Evolutionary conservation across 2,888 invertebrate species (phyloP), one percentile per base, ranked within the genome.

Genomic region (Steinernema scapterisci): DNA sequence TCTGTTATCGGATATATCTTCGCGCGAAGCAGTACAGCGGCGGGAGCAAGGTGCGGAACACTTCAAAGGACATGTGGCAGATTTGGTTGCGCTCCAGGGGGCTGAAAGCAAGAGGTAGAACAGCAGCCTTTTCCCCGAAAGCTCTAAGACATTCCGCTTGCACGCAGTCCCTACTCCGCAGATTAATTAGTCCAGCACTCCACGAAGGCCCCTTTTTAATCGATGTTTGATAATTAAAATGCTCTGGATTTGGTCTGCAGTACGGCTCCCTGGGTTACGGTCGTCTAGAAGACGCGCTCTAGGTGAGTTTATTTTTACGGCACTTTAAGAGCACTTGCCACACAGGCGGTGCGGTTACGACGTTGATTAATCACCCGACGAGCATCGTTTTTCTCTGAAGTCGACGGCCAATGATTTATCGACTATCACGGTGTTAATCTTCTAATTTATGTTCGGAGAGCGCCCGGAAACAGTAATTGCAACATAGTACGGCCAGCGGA

Each of bases 1-100:
- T 63, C 31, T 63, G 63, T 63, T 63, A 63, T 63, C 63, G 63
- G 63, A 63, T 63, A 63, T 63, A 63, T 63, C 63, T 63, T 63
- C n/a, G 63, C 63, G 63, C 63, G 63, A 27, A 63, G 63, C 63
- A 27, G 27, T 63, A 63, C 63, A 27, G 27, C 38, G 38, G 38
- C n/a, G 16, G 54, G 54, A 27, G 54, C 54, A 54, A 63, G 63
- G 63, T 63, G 63, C 63, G 63, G 63, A 13, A 38, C 7, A 31
- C 63, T 16, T 63, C 63, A 63, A 63, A 63, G 63, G 63, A 9
- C 63, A 63, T 63, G 63, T 63, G 63, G 63, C 63, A 27, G 63
- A 63, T 63, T 63, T 27, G 63, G 23, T 63, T 63, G 63, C 63
- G 63, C 63, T 25, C 63, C 63, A 31, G 16, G 63, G 63, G 63